Evolutionary conservation across 2,113 vertebrate genomes (phyloP).

Genomic region (Eretmochelys imbricata): DNA sequence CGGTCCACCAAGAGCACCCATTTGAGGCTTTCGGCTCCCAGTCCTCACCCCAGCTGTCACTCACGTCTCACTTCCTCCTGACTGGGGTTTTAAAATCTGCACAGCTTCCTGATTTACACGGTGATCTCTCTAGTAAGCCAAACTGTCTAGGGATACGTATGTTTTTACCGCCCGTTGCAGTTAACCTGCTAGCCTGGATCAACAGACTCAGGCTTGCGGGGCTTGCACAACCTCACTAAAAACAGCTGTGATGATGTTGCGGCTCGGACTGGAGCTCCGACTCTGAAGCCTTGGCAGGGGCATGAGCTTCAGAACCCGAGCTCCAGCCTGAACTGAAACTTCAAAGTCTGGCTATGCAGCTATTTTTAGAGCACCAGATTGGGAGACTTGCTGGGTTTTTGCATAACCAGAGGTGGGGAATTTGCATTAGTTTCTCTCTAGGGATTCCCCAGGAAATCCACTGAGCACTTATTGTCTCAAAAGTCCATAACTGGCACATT

Average conservation of each 20-base stretch:
- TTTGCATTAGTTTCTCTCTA: not conserved
- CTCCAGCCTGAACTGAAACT: not conserved
- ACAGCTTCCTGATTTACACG: no score
- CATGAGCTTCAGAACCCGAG: not conserved
- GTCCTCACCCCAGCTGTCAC: no score
- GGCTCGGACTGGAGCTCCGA: not conserved
- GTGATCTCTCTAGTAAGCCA: no score
- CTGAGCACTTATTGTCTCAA: not conserved
- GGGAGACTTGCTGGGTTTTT: not conserved
- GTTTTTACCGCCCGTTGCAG: no score
- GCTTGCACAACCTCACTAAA: not conserved
- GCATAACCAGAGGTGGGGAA: not conserved
- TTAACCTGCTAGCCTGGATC: no score
- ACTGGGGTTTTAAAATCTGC: no score
- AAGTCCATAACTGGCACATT: not conserved
- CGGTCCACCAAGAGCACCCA: no score
- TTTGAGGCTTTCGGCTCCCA: no score
- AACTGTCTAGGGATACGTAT: no score
- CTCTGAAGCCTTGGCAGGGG: not conserved
- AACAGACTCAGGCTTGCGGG: no score
- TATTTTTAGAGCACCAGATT: not conserved
- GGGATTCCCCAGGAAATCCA: not conserved
- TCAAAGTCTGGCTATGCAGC: not conserved
- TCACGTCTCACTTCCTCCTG: no score
- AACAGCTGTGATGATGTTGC: not conserved